Base-by-base conservation (phyloP, 1,140 invertebrate genomes). In the Palaemon carinicauda region DNA sequence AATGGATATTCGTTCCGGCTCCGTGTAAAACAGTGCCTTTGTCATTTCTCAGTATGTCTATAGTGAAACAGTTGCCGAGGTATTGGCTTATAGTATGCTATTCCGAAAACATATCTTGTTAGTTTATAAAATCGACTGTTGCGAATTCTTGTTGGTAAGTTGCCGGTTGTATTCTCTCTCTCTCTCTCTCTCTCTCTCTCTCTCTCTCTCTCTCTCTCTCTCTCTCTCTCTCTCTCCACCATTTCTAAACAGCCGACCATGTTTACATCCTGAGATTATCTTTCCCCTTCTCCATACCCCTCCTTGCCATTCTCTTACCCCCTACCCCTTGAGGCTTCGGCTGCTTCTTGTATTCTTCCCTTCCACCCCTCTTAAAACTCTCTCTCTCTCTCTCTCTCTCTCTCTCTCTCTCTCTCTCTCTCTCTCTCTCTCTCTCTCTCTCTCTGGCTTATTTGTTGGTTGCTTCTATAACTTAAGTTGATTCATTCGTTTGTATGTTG, bases 121-220 rank as follows among this genome's bases (percentile, higher is more conserved):
- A 0, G 1, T 79, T 9, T 53, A 9, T n/a, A n/a, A n/a, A n/a
- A n/a, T n/a, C 24, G 1, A 12, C 7, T 77, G 1, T 51, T 77
- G 0, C 17, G 41, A 41, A 41, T 41, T 41, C 7, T 41, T n/a
- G 41, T 5, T 41, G 1, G 12, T 41, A 41, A 12, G 1, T 41
- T 41, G 41, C 41, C 41, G 41, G 41, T 41, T 41, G 41, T 7
- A 50, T 51, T 9, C 56, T 52, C 17, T 52, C 33, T 56, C 29
- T 80, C 53, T 41, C 31, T 41, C 29, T 80, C 53, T 41, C n/a
- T 21, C 27, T 80, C 56, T 41, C 33, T 79, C 52, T 79, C 77
- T 79, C 77, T 54, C 77, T 79, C 52, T 54, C 51, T 79, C 51
- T 29, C 24, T 54, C 77, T 79, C 75, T 78, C 19, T 52, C 50